Conservation (phyloP, 2,888 invertebrate genomes). For the Troilus luridus region DNA sequence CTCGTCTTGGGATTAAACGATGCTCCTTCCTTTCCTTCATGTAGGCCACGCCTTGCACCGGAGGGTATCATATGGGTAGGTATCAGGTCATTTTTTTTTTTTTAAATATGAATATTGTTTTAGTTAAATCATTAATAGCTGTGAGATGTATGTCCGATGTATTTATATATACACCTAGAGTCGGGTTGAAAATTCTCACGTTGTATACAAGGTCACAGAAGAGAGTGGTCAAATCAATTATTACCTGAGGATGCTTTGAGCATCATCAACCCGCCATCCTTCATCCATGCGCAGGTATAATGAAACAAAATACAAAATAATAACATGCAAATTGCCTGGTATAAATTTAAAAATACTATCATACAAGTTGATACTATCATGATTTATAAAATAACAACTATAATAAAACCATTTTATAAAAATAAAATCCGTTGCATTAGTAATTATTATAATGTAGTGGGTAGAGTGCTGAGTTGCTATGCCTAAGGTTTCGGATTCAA, state of each 20-base stretch:
- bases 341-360: background rate
- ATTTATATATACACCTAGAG: background rate
- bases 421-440: no score
- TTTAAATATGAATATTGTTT: no score
- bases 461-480: no score
- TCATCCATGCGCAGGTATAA: background rate
- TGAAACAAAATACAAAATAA: background rate
- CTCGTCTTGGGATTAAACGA: background rate
- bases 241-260: background rate
- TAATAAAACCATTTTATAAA: no score
- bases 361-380: background rate
- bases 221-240: background rate
- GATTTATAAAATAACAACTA: background rate
- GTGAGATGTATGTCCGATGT: no score
- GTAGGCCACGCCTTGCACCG: background rate
- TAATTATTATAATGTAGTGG: no score
- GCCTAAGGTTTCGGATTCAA: no score
- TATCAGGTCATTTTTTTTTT: background rate
- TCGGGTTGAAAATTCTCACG: background rate
- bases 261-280: conserved; percentile 15
- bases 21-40: background rate
- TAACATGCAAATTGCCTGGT: background rate
- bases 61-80: background rate
- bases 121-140: no score
- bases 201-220: background rate